Conservation (phyloP, 92 coral and sea anemone genomes). For the Scolanthus callimorphus region DNA sequence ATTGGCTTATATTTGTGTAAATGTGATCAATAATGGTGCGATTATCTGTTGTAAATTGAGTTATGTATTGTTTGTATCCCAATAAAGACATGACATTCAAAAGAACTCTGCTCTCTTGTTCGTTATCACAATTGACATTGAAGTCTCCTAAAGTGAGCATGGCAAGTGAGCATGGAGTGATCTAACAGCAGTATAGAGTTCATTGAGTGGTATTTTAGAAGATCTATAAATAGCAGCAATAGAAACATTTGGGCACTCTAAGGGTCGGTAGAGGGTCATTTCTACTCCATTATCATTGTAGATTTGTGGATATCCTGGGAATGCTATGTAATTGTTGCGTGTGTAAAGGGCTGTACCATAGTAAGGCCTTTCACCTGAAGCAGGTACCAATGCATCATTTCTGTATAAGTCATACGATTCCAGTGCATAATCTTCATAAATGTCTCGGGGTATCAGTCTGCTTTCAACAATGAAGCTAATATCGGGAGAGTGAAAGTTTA, state of each 20-base stretch:
- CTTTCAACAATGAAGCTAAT: slow-evolving; percentile 12
- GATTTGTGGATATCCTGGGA: slow-evolving; percentile 20
- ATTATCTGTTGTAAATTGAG: slow-evolving; percentile 1
- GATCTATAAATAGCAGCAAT: slow-evolving; percentile 2
- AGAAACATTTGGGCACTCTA: not conserved
- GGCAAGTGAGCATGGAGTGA: not conserved
- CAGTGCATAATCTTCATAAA: slow-evolving; percentile 11
- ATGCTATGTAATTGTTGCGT: not conserved
- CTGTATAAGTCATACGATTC: slow-evolving; percentile 5
- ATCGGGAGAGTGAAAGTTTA: slow-evolving; percentile 4
- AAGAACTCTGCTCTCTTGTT: not conserved
- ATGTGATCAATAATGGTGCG: slow-evolving; percentile 6
- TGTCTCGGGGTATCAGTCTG: slow-evolving; percentile 16
- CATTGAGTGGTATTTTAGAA: not conserved
- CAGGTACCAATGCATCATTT: slow-evolving; percentile 42
- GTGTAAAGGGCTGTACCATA: slow-evolving; percentile 29
- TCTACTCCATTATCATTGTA: slow-evolving; percentile 18
- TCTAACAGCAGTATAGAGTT: not conserved
- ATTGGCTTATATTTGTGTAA: slow-evolving; percentile 3
- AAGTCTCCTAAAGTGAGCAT: not conserved
- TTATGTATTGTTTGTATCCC: not conserved
- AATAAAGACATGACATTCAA: not conserved
- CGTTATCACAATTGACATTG: slow-evolving; percentile 6
- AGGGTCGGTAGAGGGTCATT: slow-evolving; percentile 1
- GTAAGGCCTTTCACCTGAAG: slow-evolving; percentile 17